Evolutionary conservation across 2,113 vertebrate genomes (phyloP).

Genomic region (Ovis aries): DNA sequence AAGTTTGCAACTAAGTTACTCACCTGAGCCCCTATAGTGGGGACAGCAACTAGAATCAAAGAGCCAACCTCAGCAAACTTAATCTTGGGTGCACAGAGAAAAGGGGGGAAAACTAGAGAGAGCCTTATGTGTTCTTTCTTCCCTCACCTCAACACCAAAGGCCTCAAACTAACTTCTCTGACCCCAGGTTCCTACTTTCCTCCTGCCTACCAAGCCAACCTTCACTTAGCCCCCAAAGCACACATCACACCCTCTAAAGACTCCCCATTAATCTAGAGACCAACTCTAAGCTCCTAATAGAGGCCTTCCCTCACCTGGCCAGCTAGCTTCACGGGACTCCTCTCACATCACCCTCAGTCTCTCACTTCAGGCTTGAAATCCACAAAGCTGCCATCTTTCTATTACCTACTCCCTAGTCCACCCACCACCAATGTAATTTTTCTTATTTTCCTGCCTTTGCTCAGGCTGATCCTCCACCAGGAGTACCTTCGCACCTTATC

Average conservation of each 20-base stretch:
- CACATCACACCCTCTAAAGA: neutral
- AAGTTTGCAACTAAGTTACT: neutral
- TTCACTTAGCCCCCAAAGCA: neutral
- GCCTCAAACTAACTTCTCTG: neutral
- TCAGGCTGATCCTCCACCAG: neutral
- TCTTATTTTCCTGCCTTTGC: neutral
- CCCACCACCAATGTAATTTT: neutral
- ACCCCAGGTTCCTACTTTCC: neutral
- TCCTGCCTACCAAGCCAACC: neutral
- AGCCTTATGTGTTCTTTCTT: neutral
- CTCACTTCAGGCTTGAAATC: neutral
- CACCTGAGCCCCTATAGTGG: neutral
- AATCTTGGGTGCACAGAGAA: neutral
- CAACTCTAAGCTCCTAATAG: neutral
- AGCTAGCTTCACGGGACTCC: neutral
- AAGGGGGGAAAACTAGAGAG: neutral
- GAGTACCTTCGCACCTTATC: neutral
- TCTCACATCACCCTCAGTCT: neutral
- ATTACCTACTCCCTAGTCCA: neutral
- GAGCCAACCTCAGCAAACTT: neutral
- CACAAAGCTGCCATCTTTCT: neutral
- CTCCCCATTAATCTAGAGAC: neutral
- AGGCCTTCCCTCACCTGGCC: neutral
- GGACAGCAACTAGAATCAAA: neutral
- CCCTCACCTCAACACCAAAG: neutral